These are phyloP conservation scores for Caenorhabditis afra DNA, from an alignment of 2,888 invertebrate species.

Conservation along the genomic window DNA sequence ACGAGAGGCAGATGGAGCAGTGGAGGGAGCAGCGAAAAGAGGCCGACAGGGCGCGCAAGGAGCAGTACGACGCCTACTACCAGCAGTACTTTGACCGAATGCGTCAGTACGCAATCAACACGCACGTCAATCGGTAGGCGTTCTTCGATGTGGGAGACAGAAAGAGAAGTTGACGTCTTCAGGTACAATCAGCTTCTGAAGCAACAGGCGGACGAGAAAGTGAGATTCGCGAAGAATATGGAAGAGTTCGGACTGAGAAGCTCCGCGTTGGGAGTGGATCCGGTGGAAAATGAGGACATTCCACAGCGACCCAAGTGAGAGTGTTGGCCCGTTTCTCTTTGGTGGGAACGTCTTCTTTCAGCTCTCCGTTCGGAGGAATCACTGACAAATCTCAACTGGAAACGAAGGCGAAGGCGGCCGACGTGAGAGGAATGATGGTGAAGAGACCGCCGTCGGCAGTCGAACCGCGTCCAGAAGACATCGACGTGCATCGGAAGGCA, in stretches of 20 bases:
- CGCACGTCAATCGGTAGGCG: slow-evolving; percentile 56
- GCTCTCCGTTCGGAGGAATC: slow-evolving; percentile 64
- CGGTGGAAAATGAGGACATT: slow-evolving; percentile 33
- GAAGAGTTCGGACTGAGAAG: slow-evolving; percentile 61
- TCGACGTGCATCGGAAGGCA: slow-evolving; percentile 53
- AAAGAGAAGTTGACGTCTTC: no score
- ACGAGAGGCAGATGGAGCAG: slow-evolving; percentile 45
- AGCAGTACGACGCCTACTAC: slow-evolving; percentile 61
- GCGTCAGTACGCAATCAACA: slow-evolving; percentile 62
- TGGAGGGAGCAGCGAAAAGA: slow-evolving; percentile 46
- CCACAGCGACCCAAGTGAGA: slow-evolving; percentile 25
- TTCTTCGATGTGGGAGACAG: neutral
- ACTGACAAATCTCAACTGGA: slow-evolving; percentile 55
- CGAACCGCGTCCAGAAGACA: slow-evolving; percentile 55
- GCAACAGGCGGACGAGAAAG: slow-evolving; percentile 58
- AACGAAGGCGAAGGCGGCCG: slow-evolving; percentile 41
- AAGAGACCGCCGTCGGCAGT: slow-evolving; percentile 55
- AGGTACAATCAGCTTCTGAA: slow-evolving; percentile 61
- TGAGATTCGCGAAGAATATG: slow-evolving; percentile 61
- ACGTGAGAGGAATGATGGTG: slow-evolving; percentile 48
- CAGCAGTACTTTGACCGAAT: slow-evolving; percentile 68
- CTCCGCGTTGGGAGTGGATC: slow-evolving; percentile 46
- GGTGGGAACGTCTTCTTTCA: no score
- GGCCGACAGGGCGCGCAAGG: slow-evolving; percentile 39
- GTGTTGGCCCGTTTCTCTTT: no score